Evolutionary conservation across 2,113 vertebrate genomes (phyloP), one percentile per base, ranked within the genome.

Genomic region (Halcyon malimbica): DNA sequence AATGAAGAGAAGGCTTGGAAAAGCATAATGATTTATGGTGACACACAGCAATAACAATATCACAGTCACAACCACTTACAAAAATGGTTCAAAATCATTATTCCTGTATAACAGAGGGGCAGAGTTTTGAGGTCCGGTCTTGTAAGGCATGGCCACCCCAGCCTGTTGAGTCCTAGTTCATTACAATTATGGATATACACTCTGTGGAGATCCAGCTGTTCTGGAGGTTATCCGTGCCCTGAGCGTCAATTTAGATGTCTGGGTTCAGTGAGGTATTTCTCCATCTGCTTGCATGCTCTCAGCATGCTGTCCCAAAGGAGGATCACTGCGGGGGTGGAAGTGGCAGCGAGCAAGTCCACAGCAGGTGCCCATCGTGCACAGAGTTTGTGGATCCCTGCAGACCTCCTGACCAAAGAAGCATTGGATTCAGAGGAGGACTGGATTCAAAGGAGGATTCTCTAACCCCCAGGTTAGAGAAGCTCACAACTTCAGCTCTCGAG

Each of bases 11-110:
- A 65, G 25, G 25, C 62, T 87, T 82, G 44, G 63, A 62, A 91
- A 93, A 83, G 37, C 11, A 6, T 21, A 23, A 20, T 89, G 87
- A 94, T 93, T 91, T 87, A 83, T 93, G 70, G 44, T 90, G 91
- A 73, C 37, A 75, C 1, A 5, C 13, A 80, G 74, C 70, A 93
- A 50, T 53, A 91, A 73, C 84, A 83, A 9, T 5, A 87, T 73
- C 70, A 57, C 62, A 93, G 82, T 90, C 82, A 68, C 62, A 94
- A 46, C 21, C 65, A 73, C 70, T 85, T 85, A 83, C 12, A 68
- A 53, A 82, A 91, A 57, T 29, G 31, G n/a, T 64, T 91, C 57
- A 33, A 69, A 91, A 44, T 83, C 44, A 42, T 93, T 94, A 84
- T 75, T 29, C 16, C 39, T 82, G 4, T 26, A 3, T 23, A 79